Percentiles rank a stretch among this genome's conserved stretches.
These are phyloP conservation scores for Geotrupes spiniger DNA, from an alignment of 2,888 invertebrate genomes.

Conservation along the genomic window DNA sequence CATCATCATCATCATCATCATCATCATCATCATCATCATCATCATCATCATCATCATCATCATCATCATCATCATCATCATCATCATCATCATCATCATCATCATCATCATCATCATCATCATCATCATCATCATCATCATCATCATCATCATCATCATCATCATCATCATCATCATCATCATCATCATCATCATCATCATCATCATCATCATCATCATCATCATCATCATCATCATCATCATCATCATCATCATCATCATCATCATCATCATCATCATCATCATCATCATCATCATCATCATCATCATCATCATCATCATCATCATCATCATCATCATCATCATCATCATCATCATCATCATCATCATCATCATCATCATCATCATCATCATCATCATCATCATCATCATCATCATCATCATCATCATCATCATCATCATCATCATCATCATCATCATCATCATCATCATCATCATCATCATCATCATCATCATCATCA, in stretches of 20 bases:
- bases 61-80: neutral
- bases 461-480: neutral
- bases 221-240: neutral
- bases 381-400: neutral
- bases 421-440: neutral
- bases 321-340: neutral
- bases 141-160: neutral
- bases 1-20: neutral
- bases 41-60: neutral
- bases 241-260: neutral
- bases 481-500: neutral
- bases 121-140: neutral
- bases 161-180: neutral
- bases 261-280: neutral
- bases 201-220: neutral
- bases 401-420: neutral
- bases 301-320: neutral
- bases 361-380: neutral
- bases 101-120: neutral
- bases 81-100: neutral
- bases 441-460: neutral
- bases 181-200: neutral
- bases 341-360: neutral
- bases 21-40: neutral
- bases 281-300: neutral